These are phyloP conservation scores for Escarpia spicata DNA, from an alignment of 2,888 invertebrate species.

Conservation along the genomic window DNA sequence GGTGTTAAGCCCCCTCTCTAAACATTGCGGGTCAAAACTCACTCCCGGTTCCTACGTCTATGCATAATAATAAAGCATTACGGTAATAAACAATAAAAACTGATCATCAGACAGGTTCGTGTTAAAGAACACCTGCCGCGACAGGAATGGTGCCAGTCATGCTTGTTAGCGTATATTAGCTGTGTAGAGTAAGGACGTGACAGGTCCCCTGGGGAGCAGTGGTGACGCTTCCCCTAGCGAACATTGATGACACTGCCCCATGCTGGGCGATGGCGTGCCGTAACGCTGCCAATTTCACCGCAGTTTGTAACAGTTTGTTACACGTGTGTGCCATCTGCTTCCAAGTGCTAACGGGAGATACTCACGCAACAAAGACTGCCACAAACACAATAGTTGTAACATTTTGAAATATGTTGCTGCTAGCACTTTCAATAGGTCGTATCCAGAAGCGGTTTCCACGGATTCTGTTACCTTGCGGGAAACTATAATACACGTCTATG, in stretches of 20 bases:
- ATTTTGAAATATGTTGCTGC: not conserved
- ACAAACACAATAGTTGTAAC: not conserved
- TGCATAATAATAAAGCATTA: no score
- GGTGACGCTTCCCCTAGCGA: not conserved
- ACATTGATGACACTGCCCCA: constrained; percentile 1
- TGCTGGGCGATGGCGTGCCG: constrained; percentile 1
- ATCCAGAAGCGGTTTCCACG: no score
- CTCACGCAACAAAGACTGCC: not conserved
- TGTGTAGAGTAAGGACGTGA: not conserved
- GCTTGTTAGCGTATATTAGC: constrained; percentile 13
- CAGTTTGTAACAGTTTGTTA: not conserved
- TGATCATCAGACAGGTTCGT: no score
- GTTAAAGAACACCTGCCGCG: not conserved
- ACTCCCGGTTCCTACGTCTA: no score
- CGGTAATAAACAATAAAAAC: no score
- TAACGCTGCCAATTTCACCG: not conserved
- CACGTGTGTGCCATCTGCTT: not conserved
- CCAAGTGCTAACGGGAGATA: not conserved
- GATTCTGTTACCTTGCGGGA: no score
- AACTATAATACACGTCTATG: no score
- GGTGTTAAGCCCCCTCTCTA: no score
- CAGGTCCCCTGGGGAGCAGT: not conserved
- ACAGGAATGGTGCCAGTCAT: not conserved
- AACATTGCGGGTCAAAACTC: no score
- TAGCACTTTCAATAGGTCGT: no score